These are phyloP conservation scores for Embiotoca jacksoni DNA, from an alignment of 2,113 vertebrate genomes.

Conservation along the genomic window DNA sequence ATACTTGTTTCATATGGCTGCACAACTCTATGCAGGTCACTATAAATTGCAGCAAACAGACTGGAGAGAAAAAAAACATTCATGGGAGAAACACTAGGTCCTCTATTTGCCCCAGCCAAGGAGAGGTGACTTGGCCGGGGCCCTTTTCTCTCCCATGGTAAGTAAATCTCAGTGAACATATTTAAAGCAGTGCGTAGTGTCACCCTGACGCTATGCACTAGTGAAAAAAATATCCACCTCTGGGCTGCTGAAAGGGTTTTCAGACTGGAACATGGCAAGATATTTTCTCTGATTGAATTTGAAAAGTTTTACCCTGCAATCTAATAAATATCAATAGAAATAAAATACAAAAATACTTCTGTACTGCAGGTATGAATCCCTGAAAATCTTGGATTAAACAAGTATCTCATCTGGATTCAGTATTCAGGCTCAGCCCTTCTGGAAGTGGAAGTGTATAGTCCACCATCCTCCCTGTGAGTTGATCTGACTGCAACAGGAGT, in stretches of 20 bases:
- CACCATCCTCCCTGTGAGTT: constrained; percentile 19
- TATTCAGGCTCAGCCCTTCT: constrained; percentile 4
- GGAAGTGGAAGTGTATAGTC: background rate
- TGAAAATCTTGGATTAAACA: constrained; percentile 30
- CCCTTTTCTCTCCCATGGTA: constrained; percentile 21
- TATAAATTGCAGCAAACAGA: constrained; percentile 28
- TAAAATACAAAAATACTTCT: background rate
- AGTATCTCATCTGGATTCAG: constrained; percentile 21
- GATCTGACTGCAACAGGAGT: constrained; percentile 45
- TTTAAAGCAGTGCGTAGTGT: constrained; percentile 36
- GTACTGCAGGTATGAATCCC: constrained; percentile 26
- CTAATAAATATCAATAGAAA: constrained; percentile 3
- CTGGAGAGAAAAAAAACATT: constrained; percentile 4
- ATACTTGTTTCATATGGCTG: background rate
- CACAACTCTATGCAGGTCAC: constrained; percentile 21
- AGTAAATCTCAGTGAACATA: constrained; percentile 50
- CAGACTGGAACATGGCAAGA: background rate
- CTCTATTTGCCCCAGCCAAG: constrained; percentile 58
- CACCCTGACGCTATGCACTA: constrained; percentile 20
- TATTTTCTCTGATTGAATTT: background rate
- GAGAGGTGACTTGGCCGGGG: constrained; percentile 28
- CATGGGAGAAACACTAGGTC: constrained; percentile 54
- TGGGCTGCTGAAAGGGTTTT: background rate
- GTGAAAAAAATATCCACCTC: constrained; percentile 19
- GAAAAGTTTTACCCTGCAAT: background rate